Evolutionary conservation across 2,797 vertebrate genomes (phyloP).

Genomic region (Luscinia megarhynchos): DNA sequence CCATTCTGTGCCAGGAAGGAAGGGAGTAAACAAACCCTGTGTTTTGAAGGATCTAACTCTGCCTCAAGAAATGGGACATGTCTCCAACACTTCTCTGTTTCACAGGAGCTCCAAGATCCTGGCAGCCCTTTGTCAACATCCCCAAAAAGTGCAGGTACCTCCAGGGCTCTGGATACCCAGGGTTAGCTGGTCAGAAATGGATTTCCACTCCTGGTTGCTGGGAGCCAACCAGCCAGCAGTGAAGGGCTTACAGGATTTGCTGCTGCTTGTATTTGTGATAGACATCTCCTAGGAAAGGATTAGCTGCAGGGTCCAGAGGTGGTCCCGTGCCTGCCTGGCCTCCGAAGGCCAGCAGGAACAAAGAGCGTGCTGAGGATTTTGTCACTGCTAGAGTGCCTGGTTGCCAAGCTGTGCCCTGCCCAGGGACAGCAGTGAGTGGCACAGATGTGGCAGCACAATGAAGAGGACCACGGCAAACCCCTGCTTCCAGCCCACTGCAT

Average conservation of each 20-base stretch:
- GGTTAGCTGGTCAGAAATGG: not conserved
- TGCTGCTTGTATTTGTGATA: not conserved
- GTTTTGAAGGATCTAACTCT: not conserved
- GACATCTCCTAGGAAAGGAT: conserved; percentile 32
- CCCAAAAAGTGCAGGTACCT: not conserved
- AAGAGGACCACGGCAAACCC: accelerated
- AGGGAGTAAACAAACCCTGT: not conserved
- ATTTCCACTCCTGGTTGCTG: not conserved
- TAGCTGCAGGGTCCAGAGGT: not conserved
- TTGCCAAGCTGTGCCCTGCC: not conserved
- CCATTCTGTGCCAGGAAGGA: not conserved
- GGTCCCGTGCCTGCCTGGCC: not conserved
- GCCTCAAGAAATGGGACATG: accelerated
- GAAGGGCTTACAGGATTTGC: conserved; percentile 10
- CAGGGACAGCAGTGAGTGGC: not conserved
- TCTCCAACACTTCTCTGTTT: not conserved
- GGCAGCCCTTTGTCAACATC: not conserved
- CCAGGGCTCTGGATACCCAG: accelerated
- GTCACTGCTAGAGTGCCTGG: accelerated
- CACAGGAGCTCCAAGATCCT: not conserved
- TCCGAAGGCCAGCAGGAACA: not conserved
- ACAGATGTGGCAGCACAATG: not conserved
- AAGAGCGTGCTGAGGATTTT: not conserved
- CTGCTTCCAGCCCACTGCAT: not conserved
- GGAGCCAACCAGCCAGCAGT: not conserved